phyloP scores from a whole-genome alignment of 2,888 invertebrate species.

The Caenorhabditis plicata region DNA sequence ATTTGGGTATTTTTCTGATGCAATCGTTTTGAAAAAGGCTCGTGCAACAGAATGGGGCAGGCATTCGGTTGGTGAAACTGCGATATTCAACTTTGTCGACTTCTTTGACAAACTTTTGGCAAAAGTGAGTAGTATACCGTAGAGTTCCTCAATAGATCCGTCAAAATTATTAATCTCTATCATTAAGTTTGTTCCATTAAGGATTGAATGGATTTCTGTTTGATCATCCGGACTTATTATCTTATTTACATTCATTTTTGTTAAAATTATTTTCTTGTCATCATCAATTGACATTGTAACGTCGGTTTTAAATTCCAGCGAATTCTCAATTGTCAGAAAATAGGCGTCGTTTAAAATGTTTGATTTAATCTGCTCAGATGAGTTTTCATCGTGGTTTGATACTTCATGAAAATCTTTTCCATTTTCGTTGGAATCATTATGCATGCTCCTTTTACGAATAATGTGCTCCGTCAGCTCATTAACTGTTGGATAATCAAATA shows the following conservation, averaged over 20 bases:
- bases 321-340: neutral
- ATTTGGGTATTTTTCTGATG: slow-evolving; percentile 38
- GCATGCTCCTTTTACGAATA: slow-evolving; percentile 17
- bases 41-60: slow-evolving; percentile 22
- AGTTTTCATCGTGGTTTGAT: too few species aligned
- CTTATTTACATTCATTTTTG: neutral
- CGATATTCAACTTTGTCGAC: slow-evolving; percentile 11
- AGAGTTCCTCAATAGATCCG: slow-evolving; percentile 7
- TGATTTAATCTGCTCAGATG: neutral
- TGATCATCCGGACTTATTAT: slow-evolving; percentile 8
- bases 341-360: too few species aligned
- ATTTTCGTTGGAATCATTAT: neutral
- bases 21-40: slow-evolving; percentile 41
- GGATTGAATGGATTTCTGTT: neutral
- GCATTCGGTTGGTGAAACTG: slow-evolving; percentile 8
- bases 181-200: neutral
- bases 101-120: slow-evolving; percentile 7
- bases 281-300: neutral
- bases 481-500: slow-evolving; percentile 49
- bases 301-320: neutral
- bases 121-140: slow-evolving; percentile 22
- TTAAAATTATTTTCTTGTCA: neutral
- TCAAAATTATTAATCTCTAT: slow-evolving; percentile 4
- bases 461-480: slow-evolving; percentile 32
- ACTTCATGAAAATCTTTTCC: neutral